Conservation (phyloP, 2,888 invertebrate genomes). For the Tupiocoris notatus region DNA sequence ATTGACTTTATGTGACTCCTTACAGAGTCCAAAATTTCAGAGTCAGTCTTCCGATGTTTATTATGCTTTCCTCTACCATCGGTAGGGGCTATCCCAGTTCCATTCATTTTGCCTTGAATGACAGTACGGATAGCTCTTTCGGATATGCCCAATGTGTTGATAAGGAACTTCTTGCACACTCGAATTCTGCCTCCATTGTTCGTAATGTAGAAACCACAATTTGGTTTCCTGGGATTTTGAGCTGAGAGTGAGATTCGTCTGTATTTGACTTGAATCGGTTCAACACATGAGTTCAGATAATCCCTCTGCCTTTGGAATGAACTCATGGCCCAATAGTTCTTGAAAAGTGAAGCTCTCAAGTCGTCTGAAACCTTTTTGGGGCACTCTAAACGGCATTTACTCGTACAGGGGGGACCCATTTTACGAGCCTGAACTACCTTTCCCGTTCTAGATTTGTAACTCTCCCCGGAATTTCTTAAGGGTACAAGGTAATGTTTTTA, state of each 20-base stretch:
- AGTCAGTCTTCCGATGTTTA: constrained; percentile 48
- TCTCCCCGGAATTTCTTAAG: constrained; percentile 16
- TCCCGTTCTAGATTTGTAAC: constrained; percentile 9
- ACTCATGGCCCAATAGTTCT: constrained; percentile 18
- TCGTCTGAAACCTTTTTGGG: constrained; percentile 13
- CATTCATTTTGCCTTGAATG: constrained; percentile 46
- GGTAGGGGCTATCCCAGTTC: constrained; percentile 44
- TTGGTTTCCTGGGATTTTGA: constrained; percentile 9
- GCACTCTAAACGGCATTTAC: constrained; percentile 12
- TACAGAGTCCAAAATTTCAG: constrained; percentile 48
- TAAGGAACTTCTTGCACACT: constrained; percentile 49
- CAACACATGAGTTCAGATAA: neutral
- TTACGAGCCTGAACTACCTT: constrained; percentile 6
- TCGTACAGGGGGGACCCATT: neutral
- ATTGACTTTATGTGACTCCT: constrained; percentile 51
- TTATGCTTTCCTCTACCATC: constrained; percentile 50
- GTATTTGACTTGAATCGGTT: constrained; percentile 7
- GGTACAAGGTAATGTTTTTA: neutral
- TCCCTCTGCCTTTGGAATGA: constrained; percentile 3
- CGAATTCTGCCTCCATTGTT: constrained; percentile 26
- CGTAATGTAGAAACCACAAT: constrained; percentile 25
- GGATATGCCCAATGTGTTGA: constrained; percentile 49
- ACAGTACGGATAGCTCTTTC: constrained; percentile 47
- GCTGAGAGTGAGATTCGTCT: neutral
- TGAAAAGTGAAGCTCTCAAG: constrained; percentile 11